Base-by-base conservation (phyloP, 2,797 vertebrate species). In the Muscicapa comitata region DNA sequence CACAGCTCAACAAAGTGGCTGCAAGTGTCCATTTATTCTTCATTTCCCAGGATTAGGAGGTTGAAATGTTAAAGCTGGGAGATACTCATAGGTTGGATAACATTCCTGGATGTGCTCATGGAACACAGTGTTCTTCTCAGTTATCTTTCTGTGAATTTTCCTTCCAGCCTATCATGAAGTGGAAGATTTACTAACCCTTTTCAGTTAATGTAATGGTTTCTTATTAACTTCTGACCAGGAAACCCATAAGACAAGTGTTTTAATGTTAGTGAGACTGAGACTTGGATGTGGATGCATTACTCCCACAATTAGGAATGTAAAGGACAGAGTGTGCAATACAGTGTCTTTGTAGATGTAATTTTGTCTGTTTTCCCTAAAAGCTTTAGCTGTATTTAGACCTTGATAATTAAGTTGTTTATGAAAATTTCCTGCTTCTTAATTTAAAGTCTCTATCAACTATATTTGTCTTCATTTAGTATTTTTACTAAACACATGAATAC, bases 401-500 rank as follows among this genome's bases (percentile, higher is more conserved):
- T 77, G 55, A 48, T 91, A 90, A 91, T 90, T 82, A 73, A 89
- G 57, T 82, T 76, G 86, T 85, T 95, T 90, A 86, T 68, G 61
- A 93, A 91, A 78, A 91, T 31, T 78, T 81, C 55, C 76, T 78
- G 29, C 33, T 84, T 93, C 82, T 93, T 94, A 50, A 67, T 93
- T 93, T 85, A 88, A 94, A 94, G 18, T 84, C 45, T 92, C n/a
- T 76, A 75, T 88, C 82, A 93, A 55, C 66, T 94, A 12, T 86
- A 91, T 96, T 94, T 91, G 76, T 88, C 91, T 95, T 96, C 6
- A 1, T 93, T 73, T 91, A 73, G 81, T 95, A 88, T 86, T 94
- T 95, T 88, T 86, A 86, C 72, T 83, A 70, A 93, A 91, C 80
- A 74, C 57, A 71, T 15, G 71, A 91, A 76, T 0, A 0, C 55